Evolutionary conservation across 1,140 invertebrate genomes (phyloP), one percentile per base, ranked within the genome.

Genomic region (Conopomorpha cramerella): DNA sequence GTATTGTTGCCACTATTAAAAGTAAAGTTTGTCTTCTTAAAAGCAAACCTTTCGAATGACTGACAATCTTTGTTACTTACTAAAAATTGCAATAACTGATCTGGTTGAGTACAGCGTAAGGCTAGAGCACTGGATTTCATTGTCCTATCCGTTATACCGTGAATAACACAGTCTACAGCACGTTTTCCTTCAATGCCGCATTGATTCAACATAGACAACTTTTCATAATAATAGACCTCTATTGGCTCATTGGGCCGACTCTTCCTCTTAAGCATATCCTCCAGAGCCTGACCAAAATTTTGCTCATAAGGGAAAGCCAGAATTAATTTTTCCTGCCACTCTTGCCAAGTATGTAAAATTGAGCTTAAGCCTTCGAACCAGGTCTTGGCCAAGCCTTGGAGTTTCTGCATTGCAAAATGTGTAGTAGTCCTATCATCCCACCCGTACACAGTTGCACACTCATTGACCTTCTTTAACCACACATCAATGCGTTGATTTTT

Each of bases 141-240:
- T 13, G 25, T 15, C 16, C n/a, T n/a, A n/a, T n/a, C n/a, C n/a
- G n/a, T n/a, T n/a, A n/a, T n/a, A n/a, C n/a, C n/a, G n/a, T n/a
- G 27, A 11, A 38, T 30, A 8, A 38, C 31, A 13, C 36, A 38
- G 3, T 38, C 36, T 13, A 16, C 36, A n/a, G 36, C 36, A 15
- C 19, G 27, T 8, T 30, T 28, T 2, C 27, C 28, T 19, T 8
- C 16, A 8, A 38, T 30, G 7, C 15, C 29, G 16, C 28, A 38
- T 10, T 15, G 27, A 15, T 38, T 31, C 8, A 38, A n/a, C n/a
- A n/a, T n/a, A n/a, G n/a, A n/a, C n/a, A n/a, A n/a, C n/a, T n/a
- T n/a, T n/a, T n/a, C n/a, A 3, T 13, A 14, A 30, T 13, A 7
- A 7, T 12, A 36, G 11, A 12, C 25, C 12, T 28, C 26, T 19